Conservation (phyloP, 2,888 invertebrate species). For the Drosophila dives region DNA sequence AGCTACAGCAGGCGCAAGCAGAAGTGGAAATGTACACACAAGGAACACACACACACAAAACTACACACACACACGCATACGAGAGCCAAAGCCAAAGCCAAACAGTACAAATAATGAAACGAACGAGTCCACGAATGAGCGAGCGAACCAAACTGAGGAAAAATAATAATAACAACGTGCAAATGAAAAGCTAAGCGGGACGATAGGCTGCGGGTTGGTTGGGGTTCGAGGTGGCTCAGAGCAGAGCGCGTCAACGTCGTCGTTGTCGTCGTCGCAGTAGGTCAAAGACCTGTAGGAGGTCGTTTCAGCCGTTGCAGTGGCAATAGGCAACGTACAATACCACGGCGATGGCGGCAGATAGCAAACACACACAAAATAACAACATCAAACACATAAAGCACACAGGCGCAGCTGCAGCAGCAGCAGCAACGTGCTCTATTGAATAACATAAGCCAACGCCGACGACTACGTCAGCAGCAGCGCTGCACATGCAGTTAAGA, state of each 20-base stretch:
- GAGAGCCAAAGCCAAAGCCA: conserved; percentile 49
- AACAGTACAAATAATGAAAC: conserved; percentile 24
- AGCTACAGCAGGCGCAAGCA: conserved; percentile 16
- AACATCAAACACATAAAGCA: conserved; percentile 26
- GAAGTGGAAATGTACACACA: conserved; percentile 26
- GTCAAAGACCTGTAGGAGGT: conserved; percentile 85
- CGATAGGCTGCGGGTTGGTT: conserved; percentile 11
- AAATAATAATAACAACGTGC: conserved; percentile 67
- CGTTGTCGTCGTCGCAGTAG: conserved; percentile 70
- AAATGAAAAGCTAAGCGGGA: conserved; percentile 64
- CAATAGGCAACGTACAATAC: conserved; percentile 81
- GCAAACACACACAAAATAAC: conserved; percentile 45
- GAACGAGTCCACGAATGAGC: conserved; percentile 20
- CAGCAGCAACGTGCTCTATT: conserved; percentile 52
- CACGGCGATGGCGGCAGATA: conserved; percentile 76
- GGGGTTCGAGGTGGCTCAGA: neutral
- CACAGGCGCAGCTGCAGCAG: conserved; percentile 23
- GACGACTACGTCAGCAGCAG: conserved; percentile 26
- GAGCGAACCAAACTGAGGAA: conserved; percentile 35
- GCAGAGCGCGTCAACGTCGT: conserved; percentile 40
- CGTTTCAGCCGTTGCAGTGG: conserved; percentile 83
- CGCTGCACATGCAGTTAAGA: conserved; percentile 56
- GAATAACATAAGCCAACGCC: conserved; percentile 59
- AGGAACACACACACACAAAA: conserved; percentile 21
- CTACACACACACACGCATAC: neutral